Base-by-base conservation (phyloP, 2,113 vertebrate genomes). In the Seriola aureovittata region DNA sequence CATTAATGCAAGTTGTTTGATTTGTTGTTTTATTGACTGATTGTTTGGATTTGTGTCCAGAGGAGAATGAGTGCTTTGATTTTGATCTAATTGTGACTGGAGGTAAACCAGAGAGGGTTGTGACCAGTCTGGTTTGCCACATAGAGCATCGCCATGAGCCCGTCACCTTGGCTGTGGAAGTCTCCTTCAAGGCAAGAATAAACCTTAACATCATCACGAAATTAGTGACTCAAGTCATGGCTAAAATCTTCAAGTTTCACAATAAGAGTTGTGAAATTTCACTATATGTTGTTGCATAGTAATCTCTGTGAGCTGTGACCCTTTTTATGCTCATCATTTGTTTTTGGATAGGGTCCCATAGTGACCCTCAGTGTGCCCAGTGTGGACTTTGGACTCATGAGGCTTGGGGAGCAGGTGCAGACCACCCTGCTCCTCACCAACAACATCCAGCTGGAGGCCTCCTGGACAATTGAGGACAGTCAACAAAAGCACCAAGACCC, bases 371-470 rank as follows among this genome's bases (percentile, higher is more conserved):
- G 74, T 13, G 76, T 91, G 57, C 96, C 97, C 46, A 95, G 95
- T n/a, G 91, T 99, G 71, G 78, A 92, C 71, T 95, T 99, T 19
- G 97, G 97, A 29, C 94, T 99, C 60, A 71, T 97, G 57, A 95
- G 93, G 63, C 86, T 95, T 8, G 96, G 94, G 4, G 92, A 96
- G 1, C 85, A 92, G 6, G 78, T 86, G 16, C 67, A 87, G 2
- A 86, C 80, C 44, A 82, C 82, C 8, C 71, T 99, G 17, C 59
- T 92, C 57, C 95, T 99, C 75, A 93, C 60, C 75, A 99, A 99
- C 72, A 36, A 88, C 32, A 96, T 94, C 85, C 96, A 93, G 64
- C 84, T 99, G 40, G 93, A 96, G 3, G 97, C 97, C 21, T 40
- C 0, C 6, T 99, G 98, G 98, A 90, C 16, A 1, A 85, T 99